Conservation (phyloP, 2,797 vertebrate genomes). For the Pipistrellus pygmaeus region DNA sequence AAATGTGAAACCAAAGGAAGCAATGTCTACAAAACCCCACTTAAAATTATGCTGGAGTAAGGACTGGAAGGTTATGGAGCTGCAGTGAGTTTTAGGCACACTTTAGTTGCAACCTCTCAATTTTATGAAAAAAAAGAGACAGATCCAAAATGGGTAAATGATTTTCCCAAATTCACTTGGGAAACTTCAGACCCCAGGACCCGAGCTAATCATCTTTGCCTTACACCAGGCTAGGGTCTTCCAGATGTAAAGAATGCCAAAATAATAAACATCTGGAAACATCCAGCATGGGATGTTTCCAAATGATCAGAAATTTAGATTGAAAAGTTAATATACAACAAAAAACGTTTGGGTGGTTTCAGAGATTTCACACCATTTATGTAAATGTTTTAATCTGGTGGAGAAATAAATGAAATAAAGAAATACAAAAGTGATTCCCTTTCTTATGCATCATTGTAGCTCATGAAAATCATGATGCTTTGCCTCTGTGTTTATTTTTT, state of each 20-base stretch:
- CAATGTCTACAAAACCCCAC: neutral
- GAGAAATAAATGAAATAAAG: constrained; percentile 41
- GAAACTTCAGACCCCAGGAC: neutral
- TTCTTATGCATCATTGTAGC: neutral
- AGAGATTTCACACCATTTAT: constrained; percentile 48
- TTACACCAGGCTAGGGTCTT: neutral
- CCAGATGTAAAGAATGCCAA: constrained; percentile 51
- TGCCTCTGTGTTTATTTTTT: constrained; percentile 34
- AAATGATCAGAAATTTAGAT: constrained; percentile 41
- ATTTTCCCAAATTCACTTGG: constrained; percentile 2
- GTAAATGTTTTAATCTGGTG: constrained; percentile 30
- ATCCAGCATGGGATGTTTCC: constrained; percentile 1
- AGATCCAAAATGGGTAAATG: neutral
- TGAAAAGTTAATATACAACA: constrained; percentile 49
- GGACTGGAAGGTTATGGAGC: neutral
- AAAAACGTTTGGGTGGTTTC: neutral
- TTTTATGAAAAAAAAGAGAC: neutral
- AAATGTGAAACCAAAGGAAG: constrained; percentile 60
- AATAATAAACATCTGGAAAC: constrained; percentile 60
- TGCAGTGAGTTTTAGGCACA: neutral
- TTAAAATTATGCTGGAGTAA: neutral
- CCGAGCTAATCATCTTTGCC: neutral
- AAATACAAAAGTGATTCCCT: neutral
- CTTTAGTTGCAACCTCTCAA: neutral
- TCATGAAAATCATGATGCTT: constrained; percentile 58